Evolutionary conservation across 2,797 vertebrate species (phyloP).

Genomic region (Gila robusta): DNA sequence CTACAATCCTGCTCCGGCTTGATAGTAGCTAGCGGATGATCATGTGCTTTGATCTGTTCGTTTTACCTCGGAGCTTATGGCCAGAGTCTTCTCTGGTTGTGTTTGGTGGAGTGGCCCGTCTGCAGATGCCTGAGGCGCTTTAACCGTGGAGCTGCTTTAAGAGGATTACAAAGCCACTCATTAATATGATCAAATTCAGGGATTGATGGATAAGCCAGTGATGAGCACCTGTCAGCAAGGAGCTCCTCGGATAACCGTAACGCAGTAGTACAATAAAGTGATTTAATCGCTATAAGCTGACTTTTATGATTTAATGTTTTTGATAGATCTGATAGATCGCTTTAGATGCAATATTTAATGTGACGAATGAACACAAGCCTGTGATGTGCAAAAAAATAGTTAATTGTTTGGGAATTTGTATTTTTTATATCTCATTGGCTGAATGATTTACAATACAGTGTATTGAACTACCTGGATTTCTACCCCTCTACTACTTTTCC

Average conservation of each 20-base stretch:
- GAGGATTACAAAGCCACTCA: conserved; percentile 62
- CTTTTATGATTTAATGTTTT: not conserved
- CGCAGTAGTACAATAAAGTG: conserved; percentile 8
- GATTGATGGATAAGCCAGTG: conserved; percentile 61
- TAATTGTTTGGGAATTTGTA: not conserved
- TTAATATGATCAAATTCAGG: conserved; percentile 63
- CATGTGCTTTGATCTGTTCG: conserved; percentile 47
- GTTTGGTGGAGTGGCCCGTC: conserved; percentile 44
- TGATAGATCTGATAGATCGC: not conserved
- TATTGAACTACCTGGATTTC: not conserved
- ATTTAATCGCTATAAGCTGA: not conserved
- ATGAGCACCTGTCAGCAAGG: conserved; percentile 59
- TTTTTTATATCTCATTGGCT: not conserved
- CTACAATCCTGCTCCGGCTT: conserved; percentile 34
- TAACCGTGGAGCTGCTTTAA: conserved; percentile 53
- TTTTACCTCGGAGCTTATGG: conserved; percentile 39
- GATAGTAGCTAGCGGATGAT: conserved; percentile 47
- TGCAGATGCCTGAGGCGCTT: conserved; percentile 51
- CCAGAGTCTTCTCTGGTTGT: conserved; percentile 8
- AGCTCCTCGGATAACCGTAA: not conserved
- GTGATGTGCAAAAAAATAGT: not conserved
- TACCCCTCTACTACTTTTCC: not conserved
- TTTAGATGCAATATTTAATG: not conserved
- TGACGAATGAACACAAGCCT: not conserved
- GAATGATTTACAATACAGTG: not conserved